Base-by-base conservation (phyloP, 2,888 invertebrate genomes). In the Hydrotaea diabolus region DNA sequence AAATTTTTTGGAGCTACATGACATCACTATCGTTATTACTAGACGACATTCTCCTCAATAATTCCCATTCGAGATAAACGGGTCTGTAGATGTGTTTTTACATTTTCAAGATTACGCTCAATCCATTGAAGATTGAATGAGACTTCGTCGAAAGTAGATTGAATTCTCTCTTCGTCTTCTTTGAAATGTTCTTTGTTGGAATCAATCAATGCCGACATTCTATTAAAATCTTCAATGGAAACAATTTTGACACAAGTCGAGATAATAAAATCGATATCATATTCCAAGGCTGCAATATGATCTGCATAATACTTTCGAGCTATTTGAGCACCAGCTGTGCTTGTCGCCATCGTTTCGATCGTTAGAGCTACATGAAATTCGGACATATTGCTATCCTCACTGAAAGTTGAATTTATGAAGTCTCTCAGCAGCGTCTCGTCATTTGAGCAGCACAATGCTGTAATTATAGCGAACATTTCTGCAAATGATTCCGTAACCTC, bases 91-190 rank as follows among this genome's bases (percentile, higher is more conserved):
- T 82, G 82, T 15, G 78, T 77, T 7, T 84, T 66, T n/a, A 86
- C 83, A 66, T 85, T 77, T 3, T 84, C 80, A 78, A 93, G 93
- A 90, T 95, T 94, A 46, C 92, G 93, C 19, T 93, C 89, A 90
- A 94, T 94, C 97, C 97, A 97, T 88, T 94, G 94, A 15, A 96
- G 94, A 93, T 97, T 96, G 82, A 95, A 94, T 73, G 94, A 93
- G 0, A 96, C 95, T 11, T 94, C 94, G 92, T 97, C 97, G 17
- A 96, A 92, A 0, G 95, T 94, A 89, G 96, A 96, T 13, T 95
- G 93, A 8, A 96, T 94, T 0, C 95, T 93, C 85, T 96, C 93
- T 75, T 94, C 94, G 0, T 95, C 93, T 15, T 95, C 95, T 1
- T 94, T 94, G 69, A 97, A 92, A 72, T 94, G 93, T 49, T 93